Evolutionary conservation across 2,888 invertebrate species (phyloP).

Genomic region (Steinernema hermaphroditum): DNA sequence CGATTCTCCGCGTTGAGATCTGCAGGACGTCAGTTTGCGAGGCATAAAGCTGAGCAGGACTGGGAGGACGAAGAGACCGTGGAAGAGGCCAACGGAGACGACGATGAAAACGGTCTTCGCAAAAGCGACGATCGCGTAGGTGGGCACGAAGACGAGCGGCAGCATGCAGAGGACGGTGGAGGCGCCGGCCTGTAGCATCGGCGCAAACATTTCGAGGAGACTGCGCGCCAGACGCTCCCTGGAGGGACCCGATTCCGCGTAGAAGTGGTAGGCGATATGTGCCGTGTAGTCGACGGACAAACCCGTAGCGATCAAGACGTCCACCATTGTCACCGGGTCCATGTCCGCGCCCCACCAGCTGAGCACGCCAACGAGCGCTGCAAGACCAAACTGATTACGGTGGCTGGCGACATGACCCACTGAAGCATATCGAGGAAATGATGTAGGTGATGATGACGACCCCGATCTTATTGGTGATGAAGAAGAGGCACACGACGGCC

Average conservation of each 20-base stretch:
- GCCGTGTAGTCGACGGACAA: constrained; percentile 61
- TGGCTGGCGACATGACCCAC: constrained; percentile 43
- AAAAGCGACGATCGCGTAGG: constrained; percentile 65
- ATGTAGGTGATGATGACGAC: constrained; percentile 57
- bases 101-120: constrained; percentile 58
- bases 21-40: not conserved
- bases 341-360: constrained; percentile 64
- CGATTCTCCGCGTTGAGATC: not conserved
- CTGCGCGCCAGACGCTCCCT: constrained; percentile 53
- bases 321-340: constrained; percentile 62
- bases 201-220: constrained; percentile 59
- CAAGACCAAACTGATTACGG: constrained; percentile 29
- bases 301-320: constrained; percentile 63
- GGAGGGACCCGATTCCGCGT: constrained; percentile 50
- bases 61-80: constrained; percentile 53
- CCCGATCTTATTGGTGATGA: constrained; percentile 57
- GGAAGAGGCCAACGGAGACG: constrained; percentile 45
- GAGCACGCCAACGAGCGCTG: constrained; percentile 62
- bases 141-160: constrained; percentile 64
- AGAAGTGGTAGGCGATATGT: constrained; percentile 64
- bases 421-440: constrained; percentile 62
- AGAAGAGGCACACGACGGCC: constrained; percentile 61
- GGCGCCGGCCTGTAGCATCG: constrained; percentile 56
- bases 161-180: constrained; percentile 61
- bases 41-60: constrained; percentile 24